Base-by-base conservation (phyloP, 2,888 invertebrate genomes). In the Ormyrus nitidulus region DNA sequence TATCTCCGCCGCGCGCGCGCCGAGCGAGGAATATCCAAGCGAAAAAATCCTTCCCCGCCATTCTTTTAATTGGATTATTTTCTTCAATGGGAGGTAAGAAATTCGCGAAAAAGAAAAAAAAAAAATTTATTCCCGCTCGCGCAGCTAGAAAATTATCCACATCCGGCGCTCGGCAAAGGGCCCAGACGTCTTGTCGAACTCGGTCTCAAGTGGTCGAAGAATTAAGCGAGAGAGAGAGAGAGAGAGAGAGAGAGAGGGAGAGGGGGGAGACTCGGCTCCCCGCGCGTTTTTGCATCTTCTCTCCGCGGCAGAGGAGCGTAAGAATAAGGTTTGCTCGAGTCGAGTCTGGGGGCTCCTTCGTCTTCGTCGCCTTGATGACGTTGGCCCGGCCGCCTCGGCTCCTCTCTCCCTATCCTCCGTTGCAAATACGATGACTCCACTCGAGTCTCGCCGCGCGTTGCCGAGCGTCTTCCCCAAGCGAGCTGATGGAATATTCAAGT, bases 271-370 rank as follows among this genome's bases (percentile, higher is more conserved):
- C 49, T 9, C 13, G 44, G 51, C n/a, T 7, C 8, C 48, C 61
- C 59, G n/a, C 54, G 6, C 64, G n/a, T 11, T 64, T 82, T 83
- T 83, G 78, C 74, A 86, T 84, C 81, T 88, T 88, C 87, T 89
- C 87, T 34, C 34, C 4, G 86, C 87, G 86, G 85, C 85, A 89
- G 88, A 89, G 90, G 89, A 86, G 89, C 88, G 89, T 89, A 90
- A 90, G 90, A 90, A 90, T 90, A 90, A 90, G 89, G 89, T 90
- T 90, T 89, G 86, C 87, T 84, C 65, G 74, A 34, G 34, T 84
- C 85, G 84, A 78, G 65, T 44, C 34, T 34, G 51, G 46, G 46
- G 68, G 70, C 58, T 64, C 49, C 70, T 56, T 51, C 77, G 19
- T 59, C 72, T 48, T 69, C 48, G 65, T 46, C 44, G 73, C 51